Conservation (phyloP, 2,888 invertebrate genomes). For the Caenorhabditis sp. region DNA sequence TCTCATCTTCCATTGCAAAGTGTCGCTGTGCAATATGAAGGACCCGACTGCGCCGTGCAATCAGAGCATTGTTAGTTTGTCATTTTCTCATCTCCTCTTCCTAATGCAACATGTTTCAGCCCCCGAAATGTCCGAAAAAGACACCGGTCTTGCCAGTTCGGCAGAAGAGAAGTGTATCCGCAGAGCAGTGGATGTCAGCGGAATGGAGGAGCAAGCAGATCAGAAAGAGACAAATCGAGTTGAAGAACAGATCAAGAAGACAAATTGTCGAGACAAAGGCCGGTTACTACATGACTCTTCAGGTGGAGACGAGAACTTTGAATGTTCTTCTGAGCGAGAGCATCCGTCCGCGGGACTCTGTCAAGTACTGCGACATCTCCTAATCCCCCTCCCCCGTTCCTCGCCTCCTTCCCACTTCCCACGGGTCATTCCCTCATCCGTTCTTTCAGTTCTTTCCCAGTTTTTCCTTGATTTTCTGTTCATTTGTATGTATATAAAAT, state of each 20-base stretch:
- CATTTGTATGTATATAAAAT: slow-evolving; percentile 56
- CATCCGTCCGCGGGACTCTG: slow-evolving; percentile 75
- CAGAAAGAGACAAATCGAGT: slow-evolving; percentile 63
- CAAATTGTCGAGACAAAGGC: slow-evolving; percentile 71
- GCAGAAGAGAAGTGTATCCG: slow-evolving; percentile 45
- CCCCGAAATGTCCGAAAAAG: slow-evolving; percentile 69
- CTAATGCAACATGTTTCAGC: slow-evolving; percentile 44
- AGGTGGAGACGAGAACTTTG: slow-evolving; percentile 77
- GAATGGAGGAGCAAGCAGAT: slow-evolving; percentile 53
- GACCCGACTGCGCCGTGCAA: slow-evolving; percentile 65
- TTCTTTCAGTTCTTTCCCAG: slow-evolving; percentile 26
- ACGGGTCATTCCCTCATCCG: slow-evolving; percentile 17
- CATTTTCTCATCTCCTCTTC: too few species aligned
- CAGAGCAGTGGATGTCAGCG: slow-evolving; percentile 28
- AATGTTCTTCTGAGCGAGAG: slow-evolving; percentile 79
- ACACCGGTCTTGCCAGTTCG: slow-evolving; percentile 52
- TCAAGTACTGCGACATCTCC: slow-evolving; percentile 79
- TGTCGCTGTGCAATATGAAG: slow-evolving; percentile 81
- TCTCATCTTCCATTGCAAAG: slow-evolving; percentile 78
- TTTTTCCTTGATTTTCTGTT: slow-evolving; percentile 20
- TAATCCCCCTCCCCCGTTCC: slow-evolving; percentile 30
- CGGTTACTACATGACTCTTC: slow-evolving; percentile 76
- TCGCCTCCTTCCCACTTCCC: not conserved
- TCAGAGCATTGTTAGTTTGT: slow-evolving; percentile 56
- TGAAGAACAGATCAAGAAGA: slow-evolving; percentile 60